These are phyloP conservation scores for Amiota communis DNA, from an alignment of 2,888 invertebrate genomes.

Conservation along the genomic window DNA sequence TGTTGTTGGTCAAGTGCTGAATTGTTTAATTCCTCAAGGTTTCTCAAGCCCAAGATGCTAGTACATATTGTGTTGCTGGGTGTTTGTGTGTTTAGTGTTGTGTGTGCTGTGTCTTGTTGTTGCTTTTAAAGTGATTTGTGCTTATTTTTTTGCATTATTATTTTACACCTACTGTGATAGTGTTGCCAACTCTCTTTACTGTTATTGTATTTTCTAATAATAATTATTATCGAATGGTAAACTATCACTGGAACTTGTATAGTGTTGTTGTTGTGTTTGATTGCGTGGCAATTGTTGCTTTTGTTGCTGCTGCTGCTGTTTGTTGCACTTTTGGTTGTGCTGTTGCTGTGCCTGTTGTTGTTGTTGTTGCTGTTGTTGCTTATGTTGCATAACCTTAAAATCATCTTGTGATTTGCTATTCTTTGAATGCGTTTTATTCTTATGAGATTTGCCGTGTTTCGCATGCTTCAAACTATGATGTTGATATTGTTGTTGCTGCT, in stretches of 20 bases:
- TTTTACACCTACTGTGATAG: background rate
- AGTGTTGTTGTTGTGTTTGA: constrained; percentile 50
- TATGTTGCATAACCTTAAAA: constrained; percentile 56
- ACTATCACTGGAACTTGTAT: constrained; percentile 71
- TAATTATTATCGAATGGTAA: constrained; percentile 70
- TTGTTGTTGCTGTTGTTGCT: constrained; percentile 44
- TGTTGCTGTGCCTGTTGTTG: constrained; percentile 33
- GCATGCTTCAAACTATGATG: constrained; percentile 68
- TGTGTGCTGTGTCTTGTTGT: too few species aligned
- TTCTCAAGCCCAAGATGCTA: too few species aligned
- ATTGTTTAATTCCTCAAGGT: too few species aligned
- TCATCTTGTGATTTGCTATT: constrained; percentile 61
- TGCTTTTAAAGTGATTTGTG: too few species aligned
- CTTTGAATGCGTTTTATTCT: constrained; percentile 56
- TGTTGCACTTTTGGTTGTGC: constrained; percentile 19
- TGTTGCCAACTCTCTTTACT: background rate
- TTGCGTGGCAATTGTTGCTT: constrained; percentile 45
- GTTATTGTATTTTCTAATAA: constrained; percentile 52
- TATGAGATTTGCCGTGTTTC: constrained; percentile 56
- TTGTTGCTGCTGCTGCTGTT: constrained; percentile 24
- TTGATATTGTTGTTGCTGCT: constrained; percentile 49
- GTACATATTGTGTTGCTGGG: too few species aligned
- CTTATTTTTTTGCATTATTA: background rate
- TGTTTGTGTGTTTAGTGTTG: too few species aligned
- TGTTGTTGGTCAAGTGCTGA: too few species aligned